Evolutionary conservation across 2,797 vertebrate genomes (phyloP), one percentile per base, ranked within the genome.

Genomic region (Anguilla marmorata): DNA sequence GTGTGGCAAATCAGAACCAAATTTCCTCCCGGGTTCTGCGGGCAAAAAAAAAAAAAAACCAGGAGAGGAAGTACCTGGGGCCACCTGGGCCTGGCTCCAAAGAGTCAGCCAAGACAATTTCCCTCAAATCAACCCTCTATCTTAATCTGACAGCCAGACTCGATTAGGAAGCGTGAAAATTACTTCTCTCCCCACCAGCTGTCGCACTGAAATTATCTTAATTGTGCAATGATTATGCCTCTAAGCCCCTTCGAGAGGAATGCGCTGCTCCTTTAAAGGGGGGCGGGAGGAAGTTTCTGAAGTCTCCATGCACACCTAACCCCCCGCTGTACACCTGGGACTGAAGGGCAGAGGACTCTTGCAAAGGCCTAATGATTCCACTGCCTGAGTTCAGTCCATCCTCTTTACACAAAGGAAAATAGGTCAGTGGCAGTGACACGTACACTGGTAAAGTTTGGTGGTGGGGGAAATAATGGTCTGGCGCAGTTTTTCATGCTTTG

Each of bases 151-250:
- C 95, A 97, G 95, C 93, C 95, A 94, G 95, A 92, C 95, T 95
- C 93, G 94, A 96, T 96, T 96, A 96, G 94, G 94, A 94, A 93
- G 92, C 93, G 92, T 94, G 94, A 94, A 96, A 96, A 97, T 96
- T 95, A 95, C 95, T 96, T 97, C 96, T 95, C 95, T 96, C 91
- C 95, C 96, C 96, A 96, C 94, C 91, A 96, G 96, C 96, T 92
- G 92, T 96, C 91, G 91, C 94, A 91, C 93, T 91, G 91, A 96
- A 97, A 96, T 97, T 96, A 96, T 96, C 96, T 96, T 96, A 96
- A 97, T 97, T 97, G 95, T 96, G 94, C 93, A 92, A 93, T 96
- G 96, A 97, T 96, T 96, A 96, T 95, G 95, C 95, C 96, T 97
- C 93, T 94, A 89, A 96, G 95, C 95, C 92, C 88, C 90, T 90